These are phyloP conservation scores for Antechinus flavipes DNA, from an alignment of 2,113 vertebrate species.

Conservation along the genomic window DNA sequence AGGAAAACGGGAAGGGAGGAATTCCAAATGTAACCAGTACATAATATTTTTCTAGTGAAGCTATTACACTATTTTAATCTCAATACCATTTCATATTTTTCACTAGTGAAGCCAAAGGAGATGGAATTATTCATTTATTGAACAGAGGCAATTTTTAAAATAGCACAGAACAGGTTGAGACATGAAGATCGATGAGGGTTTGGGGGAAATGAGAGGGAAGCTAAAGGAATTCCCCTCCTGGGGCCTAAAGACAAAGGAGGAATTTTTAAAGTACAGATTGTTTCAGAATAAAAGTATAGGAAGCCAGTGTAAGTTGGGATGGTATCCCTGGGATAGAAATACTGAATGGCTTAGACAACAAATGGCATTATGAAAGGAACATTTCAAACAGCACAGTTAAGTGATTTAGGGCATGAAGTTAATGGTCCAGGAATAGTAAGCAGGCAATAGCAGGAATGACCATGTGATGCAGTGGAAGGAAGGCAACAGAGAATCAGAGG, in stretches of 20 bases:
- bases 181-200: neutral
- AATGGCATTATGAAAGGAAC: neutral
- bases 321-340: neutral
- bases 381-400: neutral
- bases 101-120: slow-evolving; percentile 53
- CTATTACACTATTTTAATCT: slow-evolving; percentile 67
- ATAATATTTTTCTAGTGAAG: slow-evolving; percentile 71
- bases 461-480: neutral
- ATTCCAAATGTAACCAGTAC: slow-evolving; percentile 74
- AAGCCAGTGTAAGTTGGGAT: neutral
- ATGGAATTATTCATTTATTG: slow-evolving; percentile 61
- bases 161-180: slow-evolving; percentile 61
- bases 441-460: neutral
- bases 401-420: neutral
- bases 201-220: neutral
- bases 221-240: slow-evolving; percentile 43
- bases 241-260: slow-evolving; percentile 35
- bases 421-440: neutral
- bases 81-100: slow-evolving; percentile 65
- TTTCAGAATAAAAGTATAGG: neutral
- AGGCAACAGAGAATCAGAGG: neutral
- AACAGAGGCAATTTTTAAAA: slow-evolving; percentile 50
- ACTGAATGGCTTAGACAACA: neutral
- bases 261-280: slow-evolving; percentile 30
- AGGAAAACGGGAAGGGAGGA: slow-evolving; percentile 71